Evolutionary conservation across 2,888 invertebrate genomes (phyloP).

Genomic region (Nemurella pictetii): DNA sequence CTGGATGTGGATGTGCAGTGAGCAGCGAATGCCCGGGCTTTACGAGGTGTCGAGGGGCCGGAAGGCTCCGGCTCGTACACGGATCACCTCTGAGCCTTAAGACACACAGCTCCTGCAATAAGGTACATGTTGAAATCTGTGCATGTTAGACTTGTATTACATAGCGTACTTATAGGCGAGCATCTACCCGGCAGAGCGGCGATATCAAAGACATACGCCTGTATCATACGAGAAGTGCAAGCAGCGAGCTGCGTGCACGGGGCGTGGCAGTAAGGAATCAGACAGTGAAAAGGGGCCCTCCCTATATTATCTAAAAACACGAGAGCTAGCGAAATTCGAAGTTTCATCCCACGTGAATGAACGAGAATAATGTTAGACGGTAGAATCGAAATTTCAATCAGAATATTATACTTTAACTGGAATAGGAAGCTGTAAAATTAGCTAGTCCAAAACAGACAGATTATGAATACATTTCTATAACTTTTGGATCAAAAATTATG

Average conservation of each 20-base stretch:
- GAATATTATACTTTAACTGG: not conserved
- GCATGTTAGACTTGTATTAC: not conserved
- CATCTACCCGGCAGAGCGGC: not conserved
- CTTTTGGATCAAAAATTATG: not conserved
- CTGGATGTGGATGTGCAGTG: too few relatives aligned
- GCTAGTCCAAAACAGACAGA: not conserved
- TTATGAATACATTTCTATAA: not conserved
- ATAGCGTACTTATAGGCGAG: not conserved
- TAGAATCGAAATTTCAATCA: conserved; percentile 30
- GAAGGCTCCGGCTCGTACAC: too few relatives aligned
- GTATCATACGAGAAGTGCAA: not conserved
- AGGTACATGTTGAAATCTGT: too few relatives aligned
- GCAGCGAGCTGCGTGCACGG: not conserved
- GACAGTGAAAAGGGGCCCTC: not conserved
- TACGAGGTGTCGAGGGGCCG: not conserved
- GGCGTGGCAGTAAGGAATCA: not conserved
- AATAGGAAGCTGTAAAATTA: conserved; percentile 27
- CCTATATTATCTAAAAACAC: conserved; percentile 24
- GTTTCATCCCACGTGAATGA: conserved; percentile 15
- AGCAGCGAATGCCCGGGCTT: not conserved
- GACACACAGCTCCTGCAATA: too few relatives aligned
- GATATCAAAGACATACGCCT: not conserved
- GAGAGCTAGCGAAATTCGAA: conserved; percentile 21
- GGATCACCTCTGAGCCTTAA: too few relatives aligned
- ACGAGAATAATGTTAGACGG: not conserved